Evolutionary conservation across 2,113 vertebrate genomes (phyloP).

Genomic region (Chinchilla lanigera): DNA sequence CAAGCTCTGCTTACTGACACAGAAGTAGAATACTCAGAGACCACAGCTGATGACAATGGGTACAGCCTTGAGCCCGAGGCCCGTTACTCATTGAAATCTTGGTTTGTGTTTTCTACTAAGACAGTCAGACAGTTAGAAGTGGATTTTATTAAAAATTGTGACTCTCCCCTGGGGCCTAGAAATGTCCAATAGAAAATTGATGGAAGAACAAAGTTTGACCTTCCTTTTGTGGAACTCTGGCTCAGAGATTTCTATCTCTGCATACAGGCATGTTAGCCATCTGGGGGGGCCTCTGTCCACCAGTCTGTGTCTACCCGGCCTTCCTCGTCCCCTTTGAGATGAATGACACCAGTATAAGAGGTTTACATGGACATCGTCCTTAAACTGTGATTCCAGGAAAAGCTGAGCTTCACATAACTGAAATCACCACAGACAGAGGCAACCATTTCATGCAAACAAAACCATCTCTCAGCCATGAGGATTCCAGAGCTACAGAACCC

Average conservation of each 20-base stretch:
- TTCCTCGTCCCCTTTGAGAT: background rate
- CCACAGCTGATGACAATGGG: background rate
- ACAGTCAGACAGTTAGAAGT: background rate
- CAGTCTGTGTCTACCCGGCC: background rate
- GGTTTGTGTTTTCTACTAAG: background rate
- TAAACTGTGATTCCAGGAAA: background rate
- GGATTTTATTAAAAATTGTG: background rate
- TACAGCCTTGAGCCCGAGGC: background rate
- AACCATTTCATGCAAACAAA: background rate
- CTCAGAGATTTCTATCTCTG: background rate
- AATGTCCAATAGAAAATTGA: background rate
- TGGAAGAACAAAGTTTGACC: background rate
- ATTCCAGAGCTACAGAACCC: background rate
- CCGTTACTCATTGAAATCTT: background rate
- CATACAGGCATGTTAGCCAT: background rate
- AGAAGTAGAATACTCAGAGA: background rate
- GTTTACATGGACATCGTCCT: background rate
- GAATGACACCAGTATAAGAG: background rate
- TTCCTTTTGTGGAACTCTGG: background rate
- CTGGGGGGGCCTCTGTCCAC: background rate
- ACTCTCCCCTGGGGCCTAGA: background rate
- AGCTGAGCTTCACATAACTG: background rate
- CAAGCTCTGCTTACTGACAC: background rate
- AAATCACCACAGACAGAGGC: background rate
- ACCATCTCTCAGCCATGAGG: background rate